Evolutionary conservation across 1,140 invertebrate species (phyloP).

Genomic region (Dysdera silvatica): DNA sequence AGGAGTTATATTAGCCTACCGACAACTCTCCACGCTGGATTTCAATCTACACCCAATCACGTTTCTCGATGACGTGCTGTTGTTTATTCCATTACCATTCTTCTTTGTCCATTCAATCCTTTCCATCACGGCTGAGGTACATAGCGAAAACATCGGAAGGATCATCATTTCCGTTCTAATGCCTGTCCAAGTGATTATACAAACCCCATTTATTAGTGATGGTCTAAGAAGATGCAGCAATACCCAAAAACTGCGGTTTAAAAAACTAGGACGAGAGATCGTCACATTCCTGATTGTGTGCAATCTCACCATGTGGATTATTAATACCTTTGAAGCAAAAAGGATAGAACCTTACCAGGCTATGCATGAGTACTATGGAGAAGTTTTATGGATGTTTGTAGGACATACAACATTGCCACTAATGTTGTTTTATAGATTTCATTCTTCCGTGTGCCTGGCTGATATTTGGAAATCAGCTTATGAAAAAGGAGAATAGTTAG

Average conservation of each 20-base stretch:
- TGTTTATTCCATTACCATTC: constrained; percentile 62
- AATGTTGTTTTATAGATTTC: constrained; percentile 73
- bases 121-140: constrained; percentile 43
- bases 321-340: constrained; percentile 70
- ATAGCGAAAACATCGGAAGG: background rate
- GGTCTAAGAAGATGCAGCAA: constrained; percentile 63
- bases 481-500: constrained; percentile 39
- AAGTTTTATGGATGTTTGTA: constrained; percentile 61
- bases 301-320: constrained; percentile 71
- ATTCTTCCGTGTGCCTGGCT: constrained; percentile 69
- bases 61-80: constrained; percentile 58
- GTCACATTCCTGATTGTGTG: constrained; percentile 70
- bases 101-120: constrained; percentile 62
- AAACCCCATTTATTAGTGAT: constrained; percentile 68
- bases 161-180: constrained; percentile 9
- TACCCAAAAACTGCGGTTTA: constrained; percentile 52
- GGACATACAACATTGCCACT: constrained; percentile 65
- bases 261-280: constrained; percentile 66
- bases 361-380: constrained; percentile 59
- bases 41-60: constrained; percentile 53
- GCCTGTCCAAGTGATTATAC: constrained; percentile 46
- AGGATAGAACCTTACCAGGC: constrained; percentile 53
- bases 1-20: constrained; percentile 46
- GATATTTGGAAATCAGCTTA: constrained; percentile 77
- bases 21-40: constrained; percentile 54